Base-by-base conservation (phyloP, 2,113 vertebrate genomes). In the Nicator chloris region DNA sequence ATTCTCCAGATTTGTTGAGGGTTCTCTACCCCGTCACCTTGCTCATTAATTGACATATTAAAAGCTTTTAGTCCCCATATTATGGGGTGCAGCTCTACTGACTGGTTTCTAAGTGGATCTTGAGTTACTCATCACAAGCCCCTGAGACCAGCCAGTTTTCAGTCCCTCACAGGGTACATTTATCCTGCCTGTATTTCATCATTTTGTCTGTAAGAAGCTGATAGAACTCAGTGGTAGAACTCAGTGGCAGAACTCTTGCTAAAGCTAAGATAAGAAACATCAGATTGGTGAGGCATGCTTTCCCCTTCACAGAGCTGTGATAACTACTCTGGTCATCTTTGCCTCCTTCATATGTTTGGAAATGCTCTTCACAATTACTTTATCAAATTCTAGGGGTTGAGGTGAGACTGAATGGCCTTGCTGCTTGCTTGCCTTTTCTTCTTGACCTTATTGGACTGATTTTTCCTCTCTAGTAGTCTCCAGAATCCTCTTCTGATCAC, bases 21-120 rank as follows among this genome's bases (percentile, higher is more conserved):
- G 4, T 3, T 2, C 10, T 68, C 16, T 61, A 27, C 12, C 6
- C 5, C 0, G 1, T n/a, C 11, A 63, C 7, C 3, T 15, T 37
- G 5, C 9, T 31, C 7, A 70, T 42, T 68, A 72, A 33, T 19
- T 61, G 24, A 51, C 5, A 7, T 18, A 22, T 50, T 69, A 50
- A 33, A 49, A 8, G 44, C 7, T 76, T 86, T 56, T 47, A 56
- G 4, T 7, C 11, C 3, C 33, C 19, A 17, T 61, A 13, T 44
- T 0, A 1, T 44, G 7, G 12, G 7, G 11, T 72, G 15, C 9
- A 42, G 5, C 17, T 37, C 27, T 69, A 31, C 17, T 37, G 33
- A 28, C 22, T 27, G 15, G 15, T 20, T 4, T 88, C 16, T 47
- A 18, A 21, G 24, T 64, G 39, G 31, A 61, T 10, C 49, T 49